Evolutionary conservation across 2,113 vertebrate species (phyloP), one percentile per base, ranked within the genome.

Genomic region (Ovis canadensis): DNA sequence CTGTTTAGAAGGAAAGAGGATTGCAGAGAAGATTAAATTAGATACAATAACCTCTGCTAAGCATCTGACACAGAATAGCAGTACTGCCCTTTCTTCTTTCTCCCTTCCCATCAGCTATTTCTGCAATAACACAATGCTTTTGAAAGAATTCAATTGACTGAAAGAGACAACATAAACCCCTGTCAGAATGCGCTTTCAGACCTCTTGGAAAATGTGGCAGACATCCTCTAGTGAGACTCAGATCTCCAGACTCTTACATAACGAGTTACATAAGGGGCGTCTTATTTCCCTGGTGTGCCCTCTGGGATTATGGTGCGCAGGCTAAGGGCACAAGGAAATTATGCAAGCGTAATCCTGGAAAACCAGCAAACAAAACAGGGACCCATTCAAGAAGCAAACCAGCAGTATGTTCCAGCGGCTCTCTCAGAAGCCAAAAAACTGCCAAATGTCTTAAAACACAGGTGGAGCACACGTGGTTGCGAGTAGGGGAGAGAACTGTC

Each of bases 271-370:
- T 59, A 78, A 97, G 52, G 50, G 45, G 40, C 84, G 59, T 59
- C 80, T 91, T 74, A 50, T 36, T 92, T 80, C 40, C 23, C 45
- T 17, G 50, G 10, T 2, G 1, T 90, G 95, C 45, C 87, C 88
- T 94, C 57, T 60, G 19, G 25, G 85, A 88, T 92, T 78, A 90
- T 1, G 6, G 36, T 15, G 31, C 14, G 40, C 25, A 50, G 60
- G 86, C 93, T 86, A 31, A 92, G 83, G 64, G 67, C 80, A 90
- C 88, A 91, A 91, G 86, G 67, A 97, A 94, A 89, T 90, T 67
- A 95, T 71, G 43, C 29, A 96, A 96, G 29, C 45, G 21, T 31
- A 83, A 83, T 94, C 83, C 86, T 54, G 31, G 67, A 91, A 54
- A 78, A 80, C 19, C 8, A 33, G 57, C 80, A 84, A 64, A 55